Evolutionary conservation across 2,113 vertebrate genomes (phyloP), one percentile per base, ranked within the genome.

Genomic region (Chloropsis hardwickii): DNA sequence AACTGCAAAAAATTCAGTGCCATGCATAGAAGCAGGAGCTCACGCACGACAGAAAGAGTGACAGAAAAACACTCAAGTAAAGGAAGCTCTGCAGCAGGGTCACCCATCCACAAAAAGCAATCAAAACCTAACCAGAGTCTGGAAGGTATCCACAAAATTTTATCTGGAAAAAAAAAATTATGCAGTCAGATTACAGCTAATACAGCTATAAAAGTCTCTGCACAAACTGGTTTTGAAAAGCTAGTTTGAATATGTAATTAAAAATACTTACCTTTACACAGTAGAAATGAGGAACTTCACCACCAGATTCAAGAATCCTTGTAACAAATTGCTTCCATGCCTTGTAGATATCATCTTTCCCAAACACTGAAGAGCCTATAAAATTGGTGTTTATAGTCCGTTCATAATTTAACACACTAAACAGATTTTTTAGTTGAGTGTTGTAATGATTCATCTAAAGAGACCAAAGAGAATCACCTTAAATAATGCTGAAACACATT

Each of bases 251-350:
- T 11, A 31, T 14, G 3, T 19, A 56, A 89, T 60, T 58, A 66
- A 54, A 82, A 78, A 77, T 51, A 98, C 99, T 39, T 88, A 99
- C 99, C 98, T 99, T 99, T 12, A 99, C 99, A 58, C 98, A 99
- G 95, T 99, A 99, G 51, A 99, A 98, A 4, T 82, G 96, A 35
- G 97, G 97, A 9, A 67, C 80, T 9, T 88, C 61, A 69, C 21
- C 54, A 73, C 29, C 86, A 28, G 94, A 83, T 29, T 95, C 86
- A 39, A 96, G 95, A 48, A 97, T 51, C 21, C 97, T 97, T 74
- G 83, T 94, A 42, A 97, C 97, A 50, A 99, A 98, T 45, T 97
- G 92, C 53, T 94, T 88, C 97, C 99, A 98, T 23, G 84, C 94
- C 65, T 89, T 97, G 96, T 99, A 98, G 81, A 99, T 98, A 81